A percentile compares a stretch with the other conserved stretches of the same genome.
phyloP scores from a whole-genome alignment of 2,797 vertebrate genomes.

The Acanthiza pusilla region DNA sequence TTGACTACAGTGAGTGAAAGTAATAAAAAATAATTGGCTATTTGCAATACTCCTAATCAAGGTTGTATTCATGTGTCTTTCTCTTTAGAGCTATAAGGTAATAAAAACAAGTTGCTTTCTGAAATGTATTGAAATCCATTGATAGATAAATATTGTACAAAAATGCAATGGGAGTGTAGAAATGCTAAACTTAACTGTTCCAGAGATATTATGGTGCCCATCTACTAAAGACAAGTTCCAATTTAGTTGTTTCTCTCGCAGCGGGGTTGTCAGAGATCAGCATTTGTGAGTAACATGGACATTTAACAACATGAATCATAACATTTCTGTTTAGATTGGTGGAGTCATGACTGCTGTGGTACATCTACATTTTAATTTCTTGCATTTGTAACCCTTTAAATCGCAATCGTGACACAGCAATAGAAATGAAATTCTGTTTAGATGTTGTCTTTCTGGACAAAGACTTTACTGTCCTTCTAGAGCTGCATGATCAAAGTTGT shows the following conservation, averaged over 20 bases:
- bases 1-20: conserved; percentile 3
- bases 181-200: background rate
- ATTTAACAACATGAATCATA: background rate
- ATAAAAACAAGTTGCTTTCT: background rate
- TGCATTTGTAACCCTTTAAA: background rate
- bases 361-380: background rate
- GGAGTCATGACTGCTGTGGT: background rate
- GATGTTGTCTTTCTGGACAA: background rate
- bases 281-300: background rate
- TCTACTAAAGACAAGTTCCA: background rate
- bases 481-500: background rate
- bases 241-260: background rate
- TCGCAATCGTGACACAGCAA: background rate
- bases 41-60: conserved; percentile 47
- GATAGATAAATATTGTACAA: background rate
- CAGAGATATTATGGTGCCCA: background rate
- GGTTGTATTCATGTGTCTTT: conserved; percentile 15
- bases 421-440: background rate
- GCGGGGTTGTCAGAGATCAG: background rate
- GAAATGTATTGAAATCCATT: background rate
- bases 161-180: background rate
- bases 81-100: background rate
- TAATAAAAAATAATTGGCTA: conserved; percentile 55
- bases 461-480: background rate
- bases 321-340: background rate